Evolutionary conservation across 2,797 vertebrate genomes (phyloP), one percentile per base, ranked within the genome.

Genomic region (Platalea minor): DNA sequence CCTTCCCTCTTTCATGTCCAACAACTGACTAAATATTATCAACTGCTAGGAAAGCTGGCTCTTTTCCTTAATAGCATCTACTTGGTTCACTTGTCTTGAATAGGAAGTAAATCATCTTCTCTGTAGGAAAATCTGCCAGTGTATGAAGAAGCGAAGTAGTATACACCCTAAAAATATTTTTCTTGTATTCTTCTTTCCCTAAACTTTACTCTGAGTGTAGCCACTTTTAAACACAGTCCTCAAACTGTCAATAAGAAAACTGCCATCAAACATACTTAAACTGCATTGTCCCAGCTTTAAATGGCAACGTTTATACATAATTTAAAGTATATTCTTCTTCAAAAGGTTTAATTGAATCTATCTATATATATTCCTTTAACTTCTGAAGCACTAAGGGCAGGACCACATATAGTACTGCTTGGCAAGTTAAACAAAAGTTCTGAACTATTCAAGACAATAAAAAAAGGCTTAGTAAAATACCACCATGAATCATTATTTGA

Each of bases 401-500:
- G 59, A 93, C 69, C n/a, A 78, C 79, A 67, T 75, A 81, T 19
- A 77, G 63, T 31, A 91, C n/a, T 77, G 60, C 53, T 90, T 70
- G 37, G 56, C 57, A 96, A 95, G 86, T 88, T 78, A 94, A 97
- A 96, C 85, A 96, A 91, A 94, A 95, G 92, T 88, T 92, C 88
- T 94, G 63, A 97, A 94, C 92, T 85, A 89, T 75, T 90, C 76
- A 91, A 94, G 89, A 93, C 79, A 96, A 95, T 92, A 35, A 39
- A 89, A 82, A 82, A 87, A 88, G 65, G 50, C 68, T 96, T 92
- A 94, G 82, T 73, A 88, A 88, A 96, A 97, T 84, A 93, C 67
- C 72, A 95, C 46, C 74, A 95, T 97, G 97, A 98, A 95, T 96
- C 95, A 97, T 41, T 83, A 88, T 72, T 81, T 97, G 97, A 97